Conservation (phyloP, 2,113 vertebrate species). For the Thermophis baileyi region DNA sequence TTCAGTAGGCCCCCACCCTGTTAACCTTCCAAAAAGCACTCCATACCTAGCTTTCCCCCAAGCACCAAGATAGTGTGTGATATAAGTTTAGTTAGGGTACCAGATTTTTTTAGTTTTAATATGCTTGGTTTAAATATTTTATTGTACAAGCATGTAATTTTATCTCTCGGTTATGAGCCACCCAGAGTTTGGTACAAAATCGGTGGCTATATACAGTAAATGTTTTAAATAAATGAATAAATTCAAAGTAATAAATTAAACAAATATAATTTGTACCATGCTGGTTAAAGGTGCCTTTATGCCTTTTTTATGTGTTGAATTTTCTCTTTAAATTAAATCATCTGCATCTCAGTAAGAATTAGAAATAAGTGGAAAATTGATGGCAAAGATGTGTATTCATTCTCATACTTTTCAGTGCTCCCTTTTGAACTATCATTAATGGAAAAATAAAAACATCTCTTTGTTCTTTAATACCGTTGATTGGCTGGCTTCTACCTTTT, state of each 20-base stretch:
- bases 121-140: neutral
- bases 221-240: neutral
- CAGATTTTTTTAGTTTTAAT: neutral
- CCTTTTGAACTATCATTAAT: constrained; percentile 49
- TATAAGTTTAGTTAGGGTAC: neutral
- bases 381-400: constrained; percentile 21
- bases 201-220: neutral
- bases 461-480: constrained; percentile 45
- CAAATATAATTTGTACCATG: neutral
- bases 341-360: constrained; percentile 13
- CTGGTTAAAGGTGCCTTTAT: neutral
- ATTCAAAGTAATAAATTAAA: neutral
- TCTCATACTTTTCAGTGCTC: constrained; percentile 47
- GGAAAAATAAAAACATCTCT: constrained; percentile 41
- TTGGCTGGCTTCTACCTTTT: constrained; percentile 57
- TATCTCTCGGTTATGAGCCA: neutral
- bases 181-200: neutral
- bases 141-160: neutral
- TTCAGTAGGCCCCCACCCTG: neutral
- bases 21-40: neutral
- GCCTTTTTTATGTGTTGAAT: neutral
- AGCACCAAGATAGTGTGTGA: neutral
- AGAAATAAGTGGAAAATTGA: constrained; percentile 37
- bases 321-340: constrained; percentile 30
- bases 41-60: neutral